A percentile compares a stretch with the other conserved stretches of the same genome.
Evolutionary conservation across 1,140 invertebrate genomes (phyloP).

Genomic region (Pseudomyrmex sp.): DNA sequence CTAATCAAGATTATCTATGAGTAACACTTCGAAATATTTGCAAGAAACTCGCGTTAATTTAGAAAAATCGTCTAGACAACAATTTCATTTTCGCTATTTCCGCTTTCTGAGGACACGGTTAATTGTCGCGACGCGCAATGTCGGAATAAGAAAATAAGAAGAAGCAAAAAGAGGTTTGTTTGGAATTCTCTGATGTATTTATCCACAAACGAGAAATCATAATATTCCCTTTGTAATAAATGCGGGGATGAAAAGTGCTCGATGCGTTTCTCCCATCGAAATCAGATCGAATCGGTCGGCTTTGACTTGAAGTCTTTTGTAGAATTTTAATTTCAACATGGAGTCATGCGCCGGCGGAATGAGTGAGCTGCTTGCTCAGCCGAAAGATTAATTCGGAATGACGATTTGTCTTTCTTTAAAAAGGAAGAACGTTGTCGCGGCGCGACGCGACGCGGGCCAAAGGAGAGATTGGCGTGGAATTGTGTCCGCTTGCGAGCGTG

Average conservation of each 20-base stretch:
- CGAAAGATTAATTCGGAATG: slow-evolving; percentile 58
- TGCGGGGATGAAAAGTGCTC: background rate
- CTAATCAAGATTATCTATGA: slow-evolving; percentile 48
- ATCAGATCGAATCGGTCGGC: background rate
- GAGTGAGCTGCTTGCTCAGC: slow-evolving; percentile 19
- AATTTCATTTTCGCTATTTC: too few relatives aligned
- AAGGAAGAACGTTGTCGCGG: slow-evolving; percentile 38
- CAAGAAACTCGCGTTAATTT: slow-evolving; percentile 10
- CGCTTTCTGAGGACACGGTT: too few relatives aligned
- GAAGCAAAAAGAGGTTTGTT: background rate
- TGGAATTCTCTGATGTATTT: background rate
- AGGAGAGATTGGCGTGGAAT: slow-evolving; percentile 71
- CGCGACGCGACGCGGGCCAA: slow-evolving; percentile 37
- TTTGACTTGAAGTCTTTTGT: slow-evolving; percentile 41
- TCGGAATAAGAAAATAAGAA: too few relatives aligned
- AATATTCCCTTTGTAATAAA: background rate
- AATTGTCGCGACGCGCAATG: too few relatives aligned
- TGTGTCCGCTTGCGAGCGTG: slow-evolving; percentile 52
- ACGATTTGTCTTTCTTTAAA: slow-evolving; percentile 56
- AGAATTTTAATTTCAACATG: slow-evolving; percentile 41
- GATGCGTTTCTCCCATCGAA: slow-evolving; percentile 10
- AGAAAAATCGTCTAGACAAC: too few relatives aligned
- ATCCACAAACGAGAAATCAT: background rate
- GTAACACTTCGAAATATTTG: slow-evolving; percentile 5
- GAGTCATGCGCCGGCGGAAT: slow-evolving; percentile 5